Base-by-base conservation (phyloP, 2,797 vertebrate genomes). In the Eulemur coronatus region DNA sequence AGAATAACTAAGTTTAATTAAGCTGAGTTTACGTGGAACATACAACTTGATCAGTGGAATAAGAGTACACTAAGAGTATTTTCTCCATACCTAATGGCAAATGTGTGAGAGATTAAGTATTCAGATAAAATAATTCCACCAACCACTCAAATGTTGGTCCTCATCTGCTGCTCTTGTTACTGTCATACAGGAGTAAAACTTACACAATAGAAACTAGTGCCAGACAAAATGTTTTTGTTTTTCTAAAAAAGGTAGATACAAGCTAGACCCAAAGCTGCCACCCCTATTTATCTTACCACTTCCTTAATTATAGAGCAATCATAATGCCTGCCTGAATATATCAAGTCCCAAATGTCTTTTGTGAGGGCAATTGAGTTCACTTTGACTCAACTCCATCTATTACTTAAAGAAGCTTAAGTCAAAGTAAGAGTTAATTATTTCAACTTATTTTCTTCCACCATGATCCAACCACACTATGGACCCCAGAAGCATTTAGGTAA, bases 21-120 rank as follows among this genome's bases (percentile, higher is more conserved):
- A 95, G 41, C 84, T 80, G 35, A 98, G 80, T 96, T 95, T 80
- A 94, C 89, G 48, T 94, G 97, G 46, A 97, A 94, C 95, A 97
- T 97, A 81, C 35, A 97, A 97, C 95, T 98, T 98, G 97, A 98
- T 98, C 98, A 98, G 41, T 97, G 97, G 97, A 98, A 98, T 8
- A 4, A 2, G 81, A 96, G 61, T 61, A 90, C 67, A 89, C 91
- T 79, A 73, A 35, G 91, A 97, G 59, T 92, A 82, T 75, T 93
- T 96, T 95, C 76, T 89, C 94, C 95, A 15, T 70, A 97, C 88
- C 69, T 96, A 93, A 89, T 24, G n/a, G 90, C 88, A 98, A 97
- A 93, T 97, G 84, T 88, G 70, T 94, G 84, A 95, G 61, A 97
- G 55, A 84, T 72, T 43, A 96, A 91, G 73, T 59, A 89, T 26